Conservation (phyloP, 2,888 invertebrate species). For the Drosophila kambysellisi region DNA sequence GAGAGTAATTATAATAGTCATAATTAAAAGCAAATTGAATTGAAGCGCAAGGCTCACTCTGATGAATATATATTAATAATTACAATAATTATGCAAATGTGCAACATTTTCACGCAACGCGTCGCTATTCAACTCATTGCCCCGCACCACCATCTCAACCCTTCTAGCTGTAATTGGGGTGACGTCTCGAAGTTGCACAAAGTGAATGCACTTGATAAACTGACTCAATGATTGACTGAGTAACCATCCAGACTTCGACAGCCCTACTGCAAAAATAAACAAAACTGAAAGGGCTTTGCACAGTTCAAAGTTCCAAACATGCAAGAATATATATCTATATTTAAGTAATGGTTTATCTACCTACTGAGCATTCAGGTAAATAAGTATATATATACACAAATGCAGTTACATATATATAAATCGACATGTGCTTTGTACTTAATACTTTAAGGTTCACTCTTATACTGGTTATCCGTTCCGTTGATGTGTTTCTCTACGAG, state of each 20-base stretch:
- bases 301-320: constrained; percentile 21
- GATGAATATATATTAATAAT: constrained; percentile 75
- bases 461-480: constrained; percentile 11
- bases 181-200: constrained; percentile 9
- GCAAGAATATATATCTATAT: background rate
- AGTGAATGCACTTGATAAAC: constrained; percentile 40
- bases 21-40: constrained; percentile 75
- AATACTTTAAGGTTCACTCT: constrained; percentile 19
- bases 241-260: constrained; percentile 13
- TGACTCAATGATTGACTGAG: constrained; percentile 11
- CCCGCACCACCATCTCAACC: constrained; percentile 1
- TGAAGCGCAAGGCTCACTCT: constrained; percentile 67
- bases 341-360: background rate
- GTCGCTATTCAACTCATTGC: constrained; percentile 31
- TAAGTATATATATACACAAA: background rate
- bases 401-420: background rate
- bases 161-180: constrained; percentile 20
- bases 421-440: constrained; percentile 40
- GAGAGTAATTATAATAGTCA: constrained; percentile 65
- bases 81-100: constrained; percentile 75
- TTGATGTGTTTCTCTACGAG: constrained; percentile 5
- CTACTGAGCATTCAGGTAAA: constrained; percentile 27
- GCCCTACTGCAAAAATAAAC: constrained; percentile 17
- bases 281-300: constrained; percentile 21
- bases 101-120: constrained; percentile 62